A percentile compares a stretch with the other conserved stretches of the same genome.
phyloP scores from a whole-genome alignment of 1,140 invertebrate genomes.

The Hyles euphorbiae region DNA sequence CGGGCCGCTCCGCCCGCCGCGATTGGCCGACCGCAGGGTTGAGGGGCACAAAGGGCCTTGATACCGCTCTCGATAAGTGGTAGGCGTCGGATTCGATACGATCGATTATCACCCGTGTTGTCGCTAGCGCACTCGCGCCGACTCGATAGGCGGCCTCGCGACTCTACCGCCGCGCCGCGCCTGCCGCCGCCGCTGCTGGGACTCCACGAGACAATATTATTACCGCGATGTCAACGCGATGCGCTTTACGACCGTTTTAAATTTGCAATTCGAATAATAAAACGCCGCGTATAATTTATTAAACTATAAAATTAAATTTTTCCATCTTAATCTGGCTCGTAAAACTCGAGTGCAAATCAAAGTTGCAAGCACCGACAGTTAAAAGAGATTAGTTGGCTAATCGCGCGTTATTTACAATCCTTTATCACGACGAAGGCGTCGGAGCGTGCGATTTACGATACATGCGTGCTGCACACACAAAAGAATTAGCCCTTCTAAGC shows the following conservation, averaged over 20 bases:
- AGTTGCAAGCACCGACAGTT: slow-evolving; percentile 41
- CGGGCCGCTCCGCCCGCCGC: slow-evolving; percentile 23
- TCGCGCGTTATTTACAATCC: slow-evolving; percentile 63
- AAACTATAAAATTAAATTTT: slow-evolving; percentile 22
- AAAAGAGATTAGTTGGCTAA: slow-evolving; percentile 50
- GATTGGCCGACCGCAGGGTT: slow-evolving; percentile 57
- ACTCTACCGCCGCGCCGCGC: neutral
- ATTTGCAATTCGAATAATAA: slow-evolving; percentile 17
- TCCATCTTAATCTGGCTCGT: slow-evolving; percentile 32
- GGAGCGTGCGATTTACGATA: slow-evolving; percentile 53
- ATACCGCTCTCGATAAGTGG: slow-evolving; percentile 68
- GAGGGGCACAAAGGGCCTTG: slow-evolving; percentile 60
- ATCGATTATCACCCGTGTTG: slow-evolving; percentile 59
- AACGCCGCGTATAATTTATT: slow-evolving; percentile 20
- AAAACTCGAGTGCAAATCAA: slow-evolving; percentile 44
- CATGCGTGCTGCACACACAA: slow-evolving; percentile 41
- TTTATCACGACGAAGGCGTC: slow-evolving; percentile 57
- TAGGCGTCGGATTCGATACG: slow-evolving; percentile 61
- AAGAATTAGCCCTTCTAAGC: slow-evolving; percentile 61
- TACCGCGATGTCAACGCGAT: slow-evolving; percentile 5
- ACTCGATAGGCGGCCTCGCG: slow-evolving; percentile 16
- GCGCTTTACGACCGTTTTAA: slow-evolving; percentile 1
- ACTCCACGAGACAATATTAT: slow-evolving; percentile 12
- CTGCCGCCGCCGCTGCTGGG: neutral
- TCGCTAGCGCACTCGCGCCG: slow-evolving; percentile 13